Evolutionary conservation across 2,888 invertebrate genomes (phyloP).

Genomic region (Cryptus armator): DNA sequence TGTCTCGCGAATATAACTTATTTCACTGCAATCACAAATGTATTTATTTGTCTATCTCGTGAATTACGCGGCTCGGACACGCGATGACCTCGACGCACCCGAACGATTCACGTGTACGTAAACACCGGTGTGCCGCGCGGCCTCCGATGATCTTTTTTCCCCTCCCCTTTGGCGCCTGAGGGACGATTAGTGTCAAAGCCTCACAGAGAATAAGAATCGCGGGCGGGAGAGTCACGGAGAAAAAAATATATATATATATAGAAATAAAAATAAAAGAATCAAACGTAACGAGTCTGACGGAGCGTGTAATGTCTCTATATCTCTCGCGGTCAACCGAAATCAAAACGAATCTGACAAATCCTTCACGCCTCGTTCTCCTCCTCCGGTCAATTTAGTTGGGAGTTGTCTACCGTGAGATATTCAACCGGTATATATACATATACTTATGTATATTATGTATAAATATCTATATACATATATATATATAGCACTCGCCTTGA

Average conservation of each 20-base stretch:
- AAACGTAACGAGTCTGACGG: conserved; percentile 31
- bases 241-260: neutral
- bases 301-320: conserved; percentile 52
- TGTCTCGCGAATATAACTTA: conserved; percentile 22
- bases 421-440: conserved; percentile 32
- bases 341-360: conserved; percentile 56
- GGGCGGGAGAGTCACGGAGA: neutral
- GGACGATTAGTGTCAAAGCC: conserved; percentile 58
- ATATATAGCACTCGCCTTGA: conserved; percentile 37
- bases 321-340: conserved; percentile 29
- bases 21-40: conserved; percentile 19
- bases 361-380: conserved; percentile 35
- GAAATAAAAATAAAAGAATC: neutral
- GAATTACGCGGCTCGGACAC: neutral
- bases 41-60: conserved; percentile 41
- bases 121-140: conserved; percentile 25
- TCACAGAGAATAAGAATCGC: conserved; percentile 22
- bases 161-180: conserved; percentile 14
- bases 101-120: conserved; percentile 25
- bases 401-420: neutral
- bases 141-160: conserved; percentile 22
- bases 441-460: too few relatives aligned
- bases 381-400: conserved; percentile 25
- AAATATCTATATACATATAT: conserved; percentile 9
- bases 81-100: conserved; percentile 47